Percentiles rank a stretch among this genome's conserved stretches.
These are phyloP conservation scores for Kryptolebias ocellatus DNA, from an alignment of 2,797 vertebrate genomes.

Conservation along the genomic window DNA sequence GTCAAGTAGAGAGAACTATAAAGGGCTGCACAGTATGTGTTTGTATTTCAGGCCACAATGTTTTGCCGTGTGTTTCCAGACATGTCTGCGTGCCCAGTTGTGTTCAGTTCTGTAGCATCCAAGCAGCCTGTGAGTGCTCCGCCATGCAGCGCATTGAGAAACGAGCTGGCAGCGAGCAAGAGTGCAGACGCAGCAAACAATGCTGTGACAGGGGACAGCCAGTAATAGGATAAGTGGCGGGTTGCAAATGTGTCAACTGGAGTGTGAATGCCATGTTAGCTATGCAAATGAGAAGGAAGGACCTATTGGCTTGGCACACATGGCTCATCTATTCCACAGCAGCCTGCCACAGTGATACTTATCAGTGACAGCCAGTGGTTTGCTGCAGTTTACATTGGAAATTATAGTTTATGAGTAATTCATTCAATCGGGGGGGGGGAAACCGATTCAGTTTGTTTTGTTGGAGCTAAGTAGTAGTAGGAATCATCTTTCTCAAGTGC, in stretches of 20 bases:
- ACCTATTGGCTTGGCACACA: slow-evolving; percentile 58
- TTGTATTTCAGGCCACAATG: background rate
- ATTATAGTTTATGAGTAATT: slow-evolving; percentile 59
- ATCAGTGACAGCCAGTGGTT: slow-evolving; percentile 40
- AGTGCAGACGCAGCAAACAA: slow-evolving; percentile 74
- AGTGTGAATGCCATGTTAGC: slow-evolving; percentile 74
- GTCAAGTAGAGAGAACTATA: background rate
- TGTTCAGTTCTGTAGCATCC: slow-evolving; percentile 41
- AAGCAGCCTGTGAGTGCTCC: slow-evolving; percentile 34
- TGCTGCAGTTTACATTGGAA: slow-evolving; percentile 43
- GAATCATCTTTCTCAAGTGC: slow-evolving; percentile 5
- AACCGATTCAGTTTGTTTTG: slow-evolving; percentile 33
- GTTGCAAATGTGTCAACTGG: slow-evolving; percentile 78
- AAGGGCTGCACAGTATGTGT: background rate
- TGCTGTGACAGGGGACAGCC: slow-evolving; percentile 56
- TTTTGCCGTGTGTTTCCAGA: slow-evolving; percentile 4
- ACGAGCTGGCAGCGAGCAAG: slow-evolving; percentile 51
- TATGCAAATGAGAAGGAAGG: slow-evolving; percentile 72
- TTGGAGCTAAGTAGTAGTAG: slow-evolving; percentile 31
- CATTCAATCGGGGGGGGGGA: slow-evolving; percentile 43
- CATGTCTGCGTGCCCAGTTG: slow-evolving; percentile 10
- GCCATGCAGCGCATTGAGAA: slow-evolving; percentile 28
- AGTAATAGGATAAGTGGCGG: slow-evolving; percentile 78
- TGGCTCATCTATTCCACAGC: slow-evolving; percentile 59
- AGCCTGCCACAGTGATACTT: slow-evolving; percentile 43